Base-by-base conservation (phyloP, 2,113 vertebrate species). In the Holacanthus passer region DNA sequence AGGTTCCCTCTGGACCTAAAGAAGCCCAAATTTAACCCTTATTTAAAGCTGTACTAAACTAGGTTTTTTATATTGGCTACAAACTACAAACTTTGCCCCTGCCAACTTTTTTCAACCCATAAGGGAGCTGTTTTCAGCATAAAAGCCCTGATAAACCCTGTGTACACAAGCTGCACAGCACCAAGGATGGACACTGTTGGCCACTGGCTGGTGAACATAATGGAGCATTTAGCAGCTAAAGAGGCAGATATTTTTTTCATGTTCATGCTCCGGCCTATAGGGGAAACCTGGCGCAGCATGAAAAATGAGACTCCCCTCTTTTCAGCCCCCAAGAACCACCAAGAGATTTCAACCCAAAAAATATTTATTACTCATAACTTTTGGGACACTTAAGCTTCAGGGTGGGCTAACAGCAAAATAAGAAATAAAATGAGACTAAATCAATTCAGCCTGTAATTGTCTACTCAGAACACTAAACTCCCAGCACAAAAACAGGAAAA, bases 221-320 rank as follows among this genome's bases (percentile, higher is more conserved):
- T 37, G 35, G 35, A 37, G 35, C 35, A 37, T 37, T 37, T 37
- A 37, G 35, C 35, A 37, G 35, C 35, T 37, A 37, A 39, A 58
- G 13, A 58, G 22, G 62, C 4, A 66, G 37, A 56, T 55, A n/a
- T 32, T 32, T 66, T 56, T 56, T 29, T 56, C 32, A 67, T 58
- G 22, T 20, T 24, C n/a, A 20, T 48, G 22, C 29, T 24, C 41
- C 7, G 3, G 63, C 52, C 63, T 68, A 37, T 55, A 27, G 52
- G 37, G 63, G 52, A 59, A 77, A 77, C 63, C 39, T 77, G 29
- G 29, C 16, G 0, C n/a, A n/a, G n/a, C n/a, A 58, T 77, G 63
- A 67, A 35, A n/a, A 77, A 77, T 59, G 29, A 67, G 41, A 37
- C 29, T 35, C 16, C 39, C 47, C 47, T 75, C 59, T 64, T 53